A percentile compares a stretch with the other conserved stretches of the same genome.
Conservation (phyloP, 2,888 invertebrate genomes). For the Mylabris sibirica region DNA sequence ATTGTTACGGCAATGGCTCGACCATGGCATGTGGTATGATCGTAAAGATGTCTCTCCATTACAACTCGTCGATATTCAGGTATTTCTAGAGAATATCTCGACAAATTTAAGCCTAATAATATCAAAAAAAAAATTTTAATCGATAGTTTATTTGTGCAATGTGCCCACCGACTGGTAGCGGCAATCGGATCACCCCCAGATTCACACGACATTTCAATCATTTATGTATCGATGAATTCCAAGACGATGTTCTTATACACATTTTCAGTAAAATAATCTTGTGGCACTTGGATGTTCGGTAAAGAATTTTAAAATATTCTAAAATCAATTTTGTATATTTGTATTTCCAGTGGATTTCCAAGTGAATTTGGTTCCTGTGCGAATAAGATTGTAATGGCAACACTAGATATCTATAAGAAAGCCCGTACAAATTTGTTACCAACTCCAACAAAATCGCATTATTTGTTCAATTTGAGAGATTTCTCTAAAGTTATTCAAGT, state of each 20-base stretch:
- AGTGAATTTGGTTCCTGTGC: conserved; percentile 94
- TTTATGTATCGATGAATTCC: conserved; percentile 87
- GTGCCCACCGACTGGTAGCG: conserved; percentile 78
- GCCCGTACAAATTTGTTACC: conserved; percentile 80
- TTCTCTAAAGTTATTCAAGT: conserved; percentile 91
- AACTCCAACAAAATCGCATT: conserved; percentile 93
- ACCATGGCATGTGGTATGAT: conserved; percentile 91
- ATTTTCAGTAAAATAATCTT: conserved; percentile 91
- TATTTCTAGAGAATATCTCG: conserved; percentile 51
- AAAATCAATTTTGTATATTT: too few relatives aligned
- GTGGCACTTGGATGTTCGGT: conserved; percentile 83
- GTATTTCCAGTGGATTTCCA: conserved; percentile 78
- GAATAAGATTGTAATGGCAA: conserved; percentile 85
- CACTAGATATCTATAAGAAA: conserved; percentile 85
- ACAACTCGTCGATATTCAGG: conserved; percentile 84
- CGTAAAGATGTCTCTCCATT: conserved; percentile 80
- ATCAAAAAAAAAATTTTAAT: conserved; percentile 34
- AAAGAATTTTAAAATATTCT: too few relatives aligned
- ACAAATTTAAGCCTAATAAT: too few relatives aligned
- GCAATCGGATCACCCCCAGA: conserved; percentile 83
- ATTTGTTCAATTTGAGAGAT: conserved; percentile 93
- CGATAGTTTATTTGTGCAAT: conserved; percentile 85
- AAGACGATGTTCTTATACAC: conserved; percentile 80
- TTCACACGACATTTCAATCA: conserved; percentile 88
- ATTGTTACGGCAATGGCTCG: conserved; percentile 86